A percentile compares a stretch with the other conserved stretches of the same genome.
Evolutionary conservation across 2,888 invertebrate genomes (phyloP).

Genomic region (Polyommatus iphigenia): DNA sequence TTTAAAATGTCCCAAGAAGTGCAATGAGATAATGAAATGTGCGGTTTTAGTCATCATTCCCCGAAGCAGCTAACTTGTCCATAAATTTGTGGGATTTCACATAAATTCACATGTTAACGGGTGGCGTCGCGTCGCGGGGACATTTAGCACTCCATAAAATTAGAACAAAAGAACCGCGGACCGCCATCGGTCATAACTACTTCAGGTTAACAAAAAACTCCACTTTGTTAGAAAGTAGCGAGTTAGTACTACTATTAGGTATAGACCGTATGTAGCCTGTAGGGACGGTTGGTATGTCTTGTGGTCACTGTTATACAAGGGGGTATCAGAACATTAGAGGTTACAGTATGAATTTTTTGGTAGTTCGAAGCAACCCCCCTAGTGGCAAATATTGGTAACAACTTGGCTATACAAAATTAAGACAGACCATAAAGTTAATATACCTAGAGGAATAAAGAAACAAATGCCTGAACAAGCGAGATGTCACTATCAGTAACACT

Average conservation of each 20-base stretch:
- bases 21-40: not conserved
- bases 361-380: not conserved
- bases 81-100: constrained; percentile 65
- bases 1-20: not conserved
- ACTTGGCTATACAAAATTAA: too few relatives aligned
- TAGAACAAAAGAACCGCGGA: constrained; percentile 57
- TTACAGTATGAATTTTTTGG: not conserved
- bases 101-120: constrained; percentile 71
- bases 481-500: too few relatives aligned
- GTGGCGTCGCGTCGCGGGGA: constrained; percentile 47
- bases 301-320: too few relatives aligned
- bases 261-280: too few relatives aligned
- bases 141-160: constrained; percentile 64
- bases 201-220: not conserved
- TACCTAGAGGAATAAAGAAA: too few relatives aligned
- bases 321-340: not conserved
- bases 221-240: not conserved
- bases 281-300: too few relatives aligned
- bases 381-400: too few relatives aligned
- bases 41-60: constrained; percentile 31
- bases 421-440: too few relatives aligned
- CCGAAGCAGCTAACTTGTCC: constrained; percentile 49
- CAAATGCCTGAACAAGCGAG: too few relatives aligned
- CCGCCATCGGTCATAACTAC: not conserved
- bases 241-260: not conserved